These are phyloP conservation scores for Lineus longissimus DNA, from an alignment of 1,140 invertebrate species.

Conservation along the genomic window DNA sequence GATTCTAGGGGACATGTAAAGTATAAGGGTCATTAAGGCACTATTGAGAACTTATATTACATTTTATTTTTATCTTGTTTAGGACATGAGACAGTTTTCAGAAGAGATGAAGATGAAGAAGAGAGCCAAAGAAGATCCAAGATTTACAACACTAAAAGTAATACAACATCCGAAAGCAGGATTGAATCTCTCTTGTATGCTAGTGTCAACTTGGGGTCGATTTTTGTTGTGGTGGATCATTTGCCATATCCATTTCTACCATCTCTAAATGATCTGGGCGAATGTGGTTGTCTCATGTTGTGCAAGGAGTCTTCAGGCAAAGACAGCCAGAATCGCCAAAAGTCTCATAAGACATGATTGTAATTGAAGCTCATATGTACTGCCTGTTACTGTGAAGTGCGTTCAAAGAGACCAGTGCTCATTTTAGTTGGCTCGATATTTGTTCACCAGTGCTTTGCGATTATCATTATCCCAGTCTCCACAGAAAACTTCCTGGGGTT, in stretches of 20 bases:
- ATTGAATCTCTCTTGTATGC: background rate
- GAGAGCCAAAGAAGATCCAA: background rate
- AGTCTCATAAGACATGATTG: too few relatives aligned
- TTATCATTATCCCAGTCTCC: too few relatives aligned
- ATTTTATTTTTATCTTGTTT: background rate
- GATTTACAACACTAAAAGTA: slow-evolving; percentile 5
- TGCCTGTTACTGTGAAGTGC: too few relatives aligned
- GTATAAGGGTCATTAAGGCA: too few relatives aligned
- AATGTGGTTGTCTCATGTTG: background rate
- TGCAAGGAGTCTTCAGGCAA: background rate
- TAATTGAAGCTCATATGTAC: too few relatives aligned
- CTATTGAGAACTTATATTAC: too few relatives aligned
- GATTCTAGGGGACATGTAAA: too few relatives aligned
- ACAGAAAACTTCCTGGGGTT: too few relatives aligned
- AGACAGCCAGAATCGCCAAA: background rate
- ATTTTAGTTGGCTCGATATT: too few relatives aligned
- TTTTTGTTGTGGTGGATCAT: background rate
- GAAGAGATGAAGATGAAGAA: background rate
- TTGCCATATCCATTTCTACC: background rate
- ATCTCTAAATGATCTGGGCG: background rate
- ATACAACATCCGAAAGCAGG: background rate
- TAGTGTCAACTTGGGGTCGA: too few relatives aligned
- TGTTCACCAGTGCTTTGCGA: too few relatives aligned
- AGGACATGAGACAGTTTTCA: slow-evolving; percentile 8
- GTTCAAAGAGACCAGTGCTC: too few relatives aligned